A percentile compares a stretch with the other conserved stretches of the same genome.
These are phyloP conservation scores for Drosophila imparisetae DNA, from an alignment of 2,888 invertebrate genomes.

Conservation along the genomic window DNA sequence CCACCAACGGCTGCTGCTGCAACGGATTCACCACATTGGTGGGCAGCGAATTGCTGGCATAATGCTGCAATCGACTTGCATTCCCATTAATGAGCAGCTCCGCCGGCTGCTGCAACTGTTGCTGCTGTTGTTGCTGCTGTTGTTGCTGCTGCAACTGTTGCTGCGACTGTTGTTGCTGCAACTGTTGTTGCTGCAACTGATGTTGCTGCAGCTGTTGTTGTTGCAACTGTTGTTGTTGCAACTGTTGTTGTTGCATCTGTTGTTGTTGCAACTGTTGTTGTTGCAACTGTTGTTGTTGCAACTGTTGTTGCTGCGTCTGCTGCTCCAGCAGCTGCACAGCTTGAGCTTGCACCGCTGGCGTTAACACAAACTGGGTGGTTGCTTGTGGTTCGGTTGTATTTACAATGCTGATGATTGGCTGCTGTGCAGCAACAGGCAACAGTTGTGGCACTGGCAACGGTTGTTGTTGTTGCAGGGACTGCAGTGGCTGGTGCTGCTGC, in stretches of 20 bases:
- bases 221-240: conserved; percentile 16
- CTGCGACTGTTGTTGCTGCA: conserved; percentile 15
- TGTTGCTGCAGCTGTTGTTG: conserved; percentile 27
- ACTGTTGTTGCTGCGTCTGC: conserved; percentile 37
- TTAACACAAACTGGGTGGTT: conserved; percentile 49
- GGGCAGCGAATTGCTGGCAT: conserved; percentile 85
- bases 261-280: conserved; percentile 27
- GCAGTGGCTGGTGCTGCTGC: conserved; percentile 20
- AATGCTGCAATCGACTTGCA: conserved; percentile 64
- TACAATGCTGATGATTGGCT: conserved; percentile 58
- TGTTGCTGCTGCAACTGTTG: conserved; percentile 28
- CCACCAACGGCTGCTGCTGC: conserved; percentile 83
- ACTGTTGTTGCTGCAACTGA: conserved; percentile 19
- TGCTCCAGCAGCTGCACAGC: conserved; percentile 48
- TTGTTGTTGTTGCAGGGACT: conserved; percentile 30
- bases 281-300: conserved; percentile 20
- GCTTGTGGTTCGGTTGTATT: conserved; percentile 36
- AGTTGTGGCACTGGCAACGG: conserved; percentile 26
- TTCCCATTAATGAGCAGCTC: conserved; percentile 52
- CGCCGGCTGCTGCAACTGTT: conserved; percentile 36
- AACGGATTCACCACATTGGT: conserved; percentile 90
- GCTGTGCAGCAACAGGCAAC: conserved; percentile 38
- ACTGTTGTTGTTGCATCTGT: conserved; percentile 20
- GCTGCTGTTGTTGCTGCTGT: background rate
- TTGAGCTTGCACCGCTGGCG: conserved; percentile 41